A percentile compares a stretch with the other conserved stretches of the same genome.
Conservation (phyloP, 35 echinoderm and acorn worm species). For the Lytechinus variegatus region DNA sequence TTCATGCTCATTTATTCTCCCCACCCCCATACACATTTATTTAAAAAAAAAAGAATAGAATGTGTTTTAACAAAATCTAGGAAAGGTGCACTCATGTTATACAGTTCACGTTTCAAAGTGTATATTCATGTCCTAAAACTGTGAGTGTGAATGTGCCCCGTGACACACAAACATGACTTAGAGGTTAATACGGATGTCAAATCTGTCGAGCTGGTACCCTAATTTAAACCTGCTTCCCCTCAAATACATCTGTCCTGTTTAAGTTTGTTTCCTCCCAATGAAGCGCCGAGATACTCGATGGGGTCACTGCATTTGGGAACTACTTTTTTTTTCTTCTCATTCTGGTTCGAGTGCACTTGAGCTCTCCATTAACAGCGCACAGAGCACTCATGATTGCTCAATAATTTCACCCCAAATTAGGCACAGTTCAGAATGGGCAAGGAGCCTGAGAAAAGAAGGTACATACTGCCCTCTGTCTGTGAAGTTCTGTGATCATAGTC, state of each 20-base stretch:
- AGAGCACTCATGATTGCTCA: not conserved
- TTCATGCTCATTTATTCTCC: too few species aligned
- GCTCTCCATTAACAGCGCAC: not conserved
- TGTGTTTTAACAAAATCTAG: too few species aligned
- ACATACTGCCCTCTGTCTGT: not conserved
- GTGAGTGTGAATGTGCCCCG: not conserved
- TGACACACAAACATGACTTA: not conserved
- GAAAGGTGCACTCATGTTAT: too few species aligned
- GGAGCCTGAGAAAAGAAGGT: not conserved
- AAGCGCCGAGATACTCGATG: not conserved
- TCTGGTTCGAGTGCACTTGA: not conserved
- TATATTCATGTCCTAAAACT: too few species aligned
- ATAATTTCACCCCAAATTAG: not conserved
- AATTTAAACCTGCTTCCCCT: not conserved
- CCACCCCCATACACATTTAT: too few species aligned
- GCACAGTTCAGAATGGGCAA: not conserved
- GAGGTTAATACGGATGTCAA: not conserved
- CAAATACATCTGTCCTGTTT: not conserved
- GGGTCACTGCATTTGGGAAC: not conserved
- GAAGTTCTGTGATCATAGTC: not conserved
- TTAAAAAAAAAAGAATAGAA: too few species aligned
- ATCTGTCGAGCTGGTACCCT: not conserved
- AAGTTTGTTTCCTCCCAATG: not conserved
- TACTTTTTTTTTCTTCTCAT: not conserved
- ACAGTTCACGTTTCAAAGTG: too few species aligned